These are phyloP conservation scores for Helicoverpa assulta DNA, from an alignment of 2,888 invertebrate species.

Conservation along the genomic window DNA sequence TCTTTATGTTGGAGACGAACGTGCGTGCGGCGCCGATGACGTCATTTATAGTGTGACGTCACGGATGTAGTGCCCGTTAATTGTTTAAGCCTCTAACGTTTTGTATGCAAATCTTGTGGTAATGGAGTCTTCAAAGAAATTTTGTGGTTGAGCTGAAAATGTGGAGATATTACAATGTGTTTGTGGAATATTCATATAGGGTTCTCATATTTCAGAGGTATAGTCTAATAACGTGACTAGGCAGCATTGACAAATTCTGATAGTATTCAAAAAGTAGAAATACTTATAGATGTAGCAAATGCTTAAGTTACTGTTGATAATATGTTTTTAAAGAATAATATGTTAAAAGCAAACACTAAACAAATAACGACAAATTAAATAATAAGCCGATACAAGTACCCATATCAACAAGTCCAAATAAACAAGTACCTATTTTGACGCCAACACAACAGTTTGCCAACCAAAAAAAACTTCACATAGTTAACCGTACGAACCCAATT, in stretches of 20 bases:
- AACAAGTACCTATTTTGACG: neutral
- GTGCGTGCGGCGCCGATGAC: slow-evolving; percentile 77
- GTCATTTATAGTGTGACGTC: slow-evolving; percentile 69
- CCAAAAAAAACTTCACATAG: slow-evolving; percentile 12
- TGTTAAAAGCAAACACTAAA: too few species aligned
- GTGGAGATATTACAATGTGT: slow-evolving; percentile 9
- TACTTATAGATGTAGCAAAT: too few species aligned
- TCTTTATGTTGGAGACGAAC: slow-evolving; percentile 74
- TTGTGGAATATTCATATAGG: neutral
- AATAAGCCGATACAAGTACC: neutral
- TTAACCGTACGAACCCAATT: slow-evolving; percentile 30
- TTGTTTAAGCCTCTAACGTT: slow-evolving; percentile 53
- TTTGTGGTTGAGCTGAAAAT: slow-evolving; percentile 13
- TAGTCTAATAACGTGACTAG: too few species aligned
- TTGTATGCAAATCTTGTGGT: slow-evolving; percentile 40
- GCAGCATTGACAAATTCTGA: too few species aligned
- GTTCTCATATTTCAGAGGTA: too few species aligned
- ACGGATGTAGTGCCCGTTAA: slow-evolving; percentile 56
- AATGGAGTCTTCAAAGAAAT: slow-evolving; percentile 37
- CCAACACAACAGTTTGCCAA: neutral
- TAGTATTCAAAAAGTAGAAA: too few species aligned
- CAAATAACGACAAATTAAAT: neutral
- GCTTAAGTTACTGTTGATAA: too few species aligned
- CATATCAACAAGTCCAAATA: neutral
- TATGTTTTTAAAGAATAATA: too few species aligned